Evolutionary conservation across 2,113 vertebrate species (phyloP).

Genomic region (Cryptotis parvus): DNA sequence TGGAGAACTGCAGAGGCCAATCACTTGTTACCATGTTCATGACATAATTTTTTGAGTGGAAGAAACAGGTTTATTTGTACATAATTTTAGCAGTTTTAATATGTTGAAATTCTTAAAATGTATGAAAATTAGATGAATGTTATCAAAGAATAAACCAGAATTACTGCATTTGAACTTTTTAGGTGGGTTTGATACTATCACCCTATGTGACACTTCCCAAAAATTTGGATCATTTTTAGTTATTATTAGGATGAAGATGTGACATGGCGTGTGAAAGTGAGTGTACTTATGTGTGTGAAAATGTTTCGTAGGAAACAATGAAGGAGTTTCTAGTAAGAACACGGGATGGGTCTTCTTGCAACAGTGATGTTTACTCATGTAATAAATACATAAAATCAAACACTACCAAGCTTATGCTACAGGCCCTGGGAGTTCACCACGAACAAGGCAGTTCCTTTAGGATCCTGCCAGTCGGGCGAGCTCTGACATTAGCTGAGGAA

Average conservation of each 20-base stretch:
- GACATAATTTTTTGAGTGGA: background rate
- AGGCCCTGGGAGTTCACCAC: background rate
- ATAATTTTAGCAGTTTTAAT: too few species aligned
- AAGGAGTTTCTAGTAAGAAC: slow-evolving; percentile 14
- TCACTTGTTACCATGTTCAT: background rate
- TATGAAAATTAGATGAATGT: too few species aligned
- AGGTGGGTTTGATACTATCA: too few species aligned
- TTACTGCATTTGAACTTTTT: too few species aligned
- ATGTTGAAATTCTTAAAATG: too few species aligned
- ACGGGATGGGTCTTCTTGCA: background rate
- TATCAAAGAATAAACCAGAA: too few species aligned
- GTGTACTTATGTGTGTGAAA: slow-evolving; percentile 23
- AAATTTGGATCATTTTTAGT: background rate
- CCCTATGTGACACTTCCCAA: too few species aligned
- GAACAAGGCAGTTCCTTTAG: background rate
- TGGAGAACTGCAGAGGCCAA: background rate
- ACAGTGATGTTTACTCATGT: background rate
- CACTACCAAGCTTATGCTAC: background rate
- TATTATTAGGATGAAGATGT: background rate
- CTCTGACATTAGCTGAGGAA: background rate
- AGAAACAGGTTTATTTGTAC: background rate
- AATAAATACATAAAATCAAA: background rate
- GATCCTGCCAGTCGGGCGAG: background rate
- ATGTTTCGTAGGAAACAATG: background rate
- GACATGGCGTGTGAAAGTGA: background rate